phyloP scores from a whole-genome alignment of 2,113 vertebrate genomes.

The Syngnathoides biaculeatus region DNA sequence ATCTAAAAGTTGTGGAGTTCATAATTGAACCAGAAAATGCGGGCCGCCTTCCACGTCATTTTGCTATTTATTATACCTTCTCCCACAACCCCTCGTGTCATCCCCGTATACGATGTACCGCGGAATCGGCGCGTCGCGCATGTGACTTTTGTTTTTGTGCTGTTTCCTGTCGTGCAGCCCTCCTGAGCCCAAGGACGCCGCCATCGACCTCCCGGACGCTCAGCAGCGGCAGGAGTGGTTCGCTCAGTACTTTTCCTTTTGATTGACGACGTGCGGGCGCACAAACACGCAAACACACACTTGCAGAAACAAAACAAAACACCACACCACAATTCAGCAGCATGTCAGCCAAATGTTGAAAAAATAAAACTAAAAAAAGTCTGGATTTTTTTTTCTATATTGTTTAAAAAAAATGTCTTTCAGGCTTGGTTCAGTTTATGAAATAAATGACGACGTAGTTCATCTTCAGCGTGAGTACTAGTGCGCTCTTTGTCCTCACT shows the following conservation, averaged over 20 bases:
- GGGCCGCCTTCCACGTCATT: too few species aligned
- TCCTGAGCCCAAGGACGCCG: conserved; percentile 89
- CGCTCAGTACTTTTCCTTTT: conserved; percentile 98
- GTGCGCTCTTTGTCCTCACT: not conserved
- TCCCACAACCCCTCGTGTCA: too few species aligned
- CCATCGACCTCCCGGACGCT: conserved; percentile 84
- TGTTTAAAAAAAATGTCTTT: conserved; percentile 25
- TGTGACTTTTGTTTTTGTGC: not conserved
- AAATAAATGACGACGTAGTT: conserved; percentile 45
- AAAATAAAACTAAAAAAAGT: conserved; percentile 23
- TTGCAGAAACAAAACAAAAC: conserved; percentile 35
- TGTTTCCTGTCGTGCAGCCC: conserved; percentile 73
- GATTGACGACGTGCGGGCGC: conserved; percentile 72
- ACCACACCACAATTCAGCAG: conserved; percentile 68
- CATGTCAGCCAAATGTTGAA: conserved; percentile 77
- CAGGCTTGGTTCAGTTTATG: conserved; percentile 3
- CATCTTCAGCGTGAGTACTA: not conserved
- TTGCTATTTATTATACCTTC: too few species aligned
- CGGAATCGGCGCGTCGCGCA: too few species aligned
- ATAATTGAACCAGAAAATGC: too few species aligned
- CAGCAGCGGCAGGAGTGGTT: conserved; percentile 98
- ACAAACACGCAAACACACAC: conserved; percentile 44
- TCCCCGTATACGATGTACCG: too few species aligned
- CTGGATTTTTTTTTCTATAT: conserved; percentile 60
- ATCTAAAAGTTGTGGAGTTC: too few species aligned